A percentile compares a stretch with the other conserved stretches of the same genome.
These are phyloP conservation scores for Chloropsis cyanopogon DNA, from an alignment of 2,113 vertebrate genomes.

Conservation along the genomic window DNA sequence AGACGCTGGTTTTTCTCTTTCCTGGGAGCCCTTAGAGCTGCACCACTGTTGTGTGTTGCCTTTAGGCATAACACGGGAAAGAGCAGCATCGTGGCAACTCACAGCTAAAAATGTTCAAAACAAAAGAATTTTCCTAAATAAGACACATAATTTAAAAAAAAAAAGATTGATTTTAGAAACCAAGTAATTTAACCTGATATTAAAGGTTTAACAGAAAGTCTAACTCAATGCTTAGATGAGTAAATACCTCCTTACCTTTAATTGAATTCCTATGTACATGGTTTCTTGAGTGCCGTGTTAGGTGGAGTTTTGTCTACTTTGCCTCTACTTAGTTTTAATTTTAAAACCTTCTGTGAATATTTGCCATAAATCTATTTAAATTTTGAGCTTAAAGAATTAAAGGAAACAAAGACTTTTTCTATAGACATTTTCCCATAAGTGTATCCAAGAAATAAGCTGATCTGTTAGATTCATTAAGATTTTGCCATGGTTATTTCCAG, in stretches of 20 bases:
- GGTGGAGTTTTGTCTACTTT: neutral
- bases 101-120: neutral
- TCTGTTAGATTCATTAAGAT: neutral
- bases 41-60: neutral
- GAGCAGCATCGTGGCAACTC: neutral
- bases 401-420: neutral
- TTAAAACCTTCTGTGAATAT: neutral
- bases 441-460: neutral
- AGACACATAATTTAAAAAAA: neutral
- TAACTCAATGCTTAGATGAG: neutral
- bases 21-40: neutral
- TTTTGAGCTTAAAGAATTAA: neutral
- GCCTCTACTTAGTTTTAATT: neutral
- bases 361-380: neutral
- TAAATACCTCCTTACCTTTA: neutral
- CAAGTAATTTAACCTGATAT: neutral
- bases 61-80: fast-evolving
- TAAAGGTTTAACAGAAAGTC: neutral
- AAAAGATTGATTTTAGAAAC: neutral
- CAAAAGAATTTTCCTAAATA: neutral
- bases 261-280: neutral
- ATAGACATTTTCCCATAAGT: fast-evolving
- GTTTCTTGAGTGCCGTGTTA: neutral
- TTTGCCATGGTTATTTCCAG: neutral
- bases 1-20: neutral